Base-by-base conservation (phyloP, 2,888 invertebrate species). In the Lucinisca nassula region DNA sequence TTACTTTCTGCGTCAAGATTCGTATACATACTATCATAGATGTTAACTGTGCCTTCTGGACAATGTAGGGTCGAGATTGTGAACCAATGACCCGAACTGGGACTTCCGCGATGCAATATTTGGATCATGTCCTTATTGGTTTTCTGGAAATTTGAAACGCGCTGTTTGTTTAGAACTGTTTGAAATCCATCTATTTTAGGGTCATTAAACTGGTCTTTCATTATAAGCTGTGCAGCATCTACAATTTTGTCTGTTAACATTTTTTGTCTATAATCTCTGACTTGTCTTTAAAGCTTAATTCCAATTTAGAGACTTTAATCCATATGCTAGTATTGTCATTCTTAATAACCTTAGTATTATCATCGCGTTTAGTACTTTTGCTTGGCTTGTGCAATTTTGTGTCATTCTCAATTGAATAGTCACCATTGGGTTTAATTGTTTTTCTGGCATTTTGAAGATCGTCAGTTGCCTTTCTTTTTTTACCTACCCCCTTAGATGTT, bases 51-150 rank as follows among this genome's bases (percentile, higher is more conserved):
- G 2, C 74, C 74, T 27, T 40, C 45, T 38, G 24, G 40, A 27
- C 74, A 74, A 27, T 30, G 12, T 74, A 74, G 2, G n/a, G 74
- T 74, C 2, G 74, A 74, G n/a, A 74, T 30, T 3, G 74, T 74
- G n/a, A 74, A 74, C 74, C 74, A 74, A 30, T 74, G 74, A 6
- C 74, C 74, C 17, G 40, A 40, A n/a, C 27, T 17, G 2, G 45
- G 38, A 45, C 40, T 24, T n/a, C 74, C 74, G 35, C 74, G 74
- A n/a, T 45, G 49, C 2, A 74, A n/a, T 45, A 74, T 74, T 17
- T 74, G 74, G 10, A 74, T 24, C 74, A 74, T 74, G 35, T 35
- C 67, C 3, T 67, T 67, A 17, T 67, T 35, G 10, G 35, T 21
- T 21, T 21, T 32, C 1, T 67, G 2, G 35, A 67, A 67, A 30